Evolutionary conservation across 2,888 invertebrate genomes (phyloP), one percentile per base, ranked within the genome.

Genomic region (Erebia palarica): DNA sequence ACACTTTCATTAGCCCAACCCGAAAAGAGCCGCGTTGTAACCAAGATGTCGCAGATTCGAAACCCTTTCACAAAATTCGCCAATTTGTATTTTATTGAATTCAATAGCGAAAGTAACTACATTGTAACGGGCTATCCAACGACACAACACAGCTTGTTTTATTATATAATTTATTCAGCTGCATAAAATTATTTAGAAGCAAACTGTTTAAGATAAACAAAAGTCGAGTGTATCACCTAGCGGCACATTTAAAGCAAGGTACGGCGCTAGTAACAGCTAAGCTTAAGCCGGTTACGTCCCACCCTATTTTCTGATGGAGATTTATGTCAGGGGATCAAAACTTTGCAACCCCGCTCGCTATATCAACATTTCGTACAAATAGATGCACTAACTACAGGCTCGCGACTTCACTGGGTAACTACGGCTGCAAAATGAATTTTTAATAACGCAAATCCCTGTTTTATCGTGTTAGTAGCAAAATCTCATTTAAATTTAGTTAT

Each of bases 291-390:
- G 92, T 93, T 92, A 92, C 91, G 81, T 84, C 92, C 92, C 92
- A 87, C 91, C 92, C 90, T 88, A 90, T 92, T 91, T 93, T 92
- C 89, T 91, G 92, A 93, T 93, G 92, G 91, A 92, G 92, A 92
- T 93, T 93, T 92, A 93, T 92, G 91, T 91, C 87, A 86, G 86
- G 89, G 93, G 92, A 92, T 92, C 92, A 92, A 92, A 93, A 92
- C 90, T 92, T 92, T 90, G 83, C 83, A 85, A 85, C 88, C 85
- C 89, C 87, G 83, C 88, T 85, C 87, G 77, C 67, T 73, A 71
- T 66, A 72, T 64, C 74, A 71, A 75, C 71, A 69, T 74, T 74
- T 70, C 58, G 70, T 72, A 66, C 65, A 73, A 74, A 74, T 72
- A 70, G 70, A 70, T 63, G 63, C 53, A 74, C 69, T 59, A 63